phyloP scores from a whole-genome alignment of 2,797 vertebrate species.

The Cichlasoma orientale region DNA sequence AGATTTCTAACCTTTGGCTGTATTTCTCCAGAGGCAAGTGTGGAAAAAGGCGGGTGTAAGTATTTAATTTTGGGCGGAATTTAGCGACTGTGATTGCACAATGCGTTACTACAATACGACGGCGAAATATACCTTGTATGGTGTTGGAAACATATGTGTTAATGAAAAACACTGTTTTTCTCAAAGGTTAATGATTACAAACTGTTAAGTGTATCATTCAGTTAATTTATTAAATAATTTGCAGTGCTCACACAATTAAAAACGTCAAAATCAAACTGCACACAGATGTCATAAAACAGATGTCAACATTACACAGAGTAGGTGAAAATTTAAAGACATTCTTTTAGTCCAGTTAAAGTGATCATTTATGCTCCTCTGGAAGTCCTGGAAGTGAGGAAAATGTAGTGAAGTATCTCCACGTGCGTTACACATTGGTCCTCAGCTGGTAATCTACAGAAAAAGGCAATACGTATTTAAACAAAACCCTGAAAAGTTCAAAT shows the following conservation, averaged over 20 bases:
- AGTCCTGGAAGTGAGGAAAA: slow-evolving; percentile 15
- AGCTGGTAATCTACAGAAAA: slow-evolving; percentile 88
- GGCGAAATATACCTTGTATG: not conserved
- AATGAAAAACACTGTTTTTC: not conserved
- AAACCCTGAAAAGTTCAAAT: not conserved
- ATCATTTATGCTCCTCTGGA: slow-evolving; percentile 36
- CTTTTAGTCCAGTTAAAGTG: slow-evolving; percentile 45
- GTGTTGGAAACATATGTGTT: not conserved
- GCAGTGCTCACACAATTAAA: slow-evolving; percentile 11
- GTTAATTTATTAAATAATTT: slow-evolving; percentile 42
- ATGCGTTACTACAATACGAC: not conserved
- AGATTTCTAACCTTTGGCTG: slow-evolving; percentile 60
- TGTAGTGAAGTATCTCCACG: not conserved
- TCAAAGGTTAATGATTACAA: not conserved
- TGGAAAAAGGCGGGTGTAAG: slow-evolving; percentile 71
- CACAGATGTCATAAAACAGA: slow-evolving; percentile 42
- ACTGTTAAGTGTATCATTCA: slow-evolving; percentile 4
- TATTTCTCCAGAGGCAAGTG: slow-evolving; percentile 36
- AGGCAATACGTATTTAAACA: slow-evolving; percentile 4
- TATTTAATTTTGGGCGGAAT: slow-evolving; percentile 65
- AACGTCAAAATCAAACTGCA: slow-evolving; percentile 45
- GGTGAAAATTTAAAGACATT: slow-evolving; percentile 58
- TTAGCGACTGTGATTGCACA: slow-evolving; percentile 48
- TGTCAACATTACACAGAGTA: slow-evolving; percentile 32
- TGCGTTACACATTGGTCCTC: slow-evolving; percentile 83